phyloP scores from a whole-genome alignment of 92 coral and sea anemone species.

The Zoanthus solanderi region DNA sequence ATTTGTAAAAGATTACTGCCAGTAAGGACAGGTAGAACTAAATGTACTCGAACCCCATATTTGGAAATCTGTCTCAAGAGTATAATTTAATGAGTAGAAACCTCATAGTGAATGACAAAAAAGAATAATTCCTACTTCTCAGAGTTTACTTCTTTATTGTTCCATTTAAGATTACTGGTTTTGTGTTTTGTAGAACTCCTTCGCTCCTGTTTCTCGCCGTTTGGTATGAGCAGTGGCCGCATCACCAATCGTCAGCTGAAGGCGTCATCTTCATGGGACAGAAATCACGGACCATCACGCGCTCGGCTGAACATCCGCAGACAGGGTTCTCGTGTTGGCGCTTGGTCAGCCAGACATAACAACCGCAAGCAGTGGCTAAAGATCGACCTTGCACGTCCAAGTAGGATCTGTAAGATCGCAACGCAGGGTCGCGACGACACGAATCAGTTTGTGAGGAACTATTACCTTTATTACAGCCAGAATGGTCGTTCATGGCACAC shows the following conservation, averaged over 20 bases:
- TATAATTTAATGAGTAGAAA: too few species aligned
- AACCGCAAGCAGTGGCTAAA: constrained; percentile 64
- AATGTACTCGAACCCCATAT: too few species aligned
- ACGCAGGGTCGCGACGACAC: constrained; percentile 72
- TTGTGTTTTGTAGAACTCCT: constrained; percentile 43
- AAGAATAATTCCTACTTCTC: too few species aligned
- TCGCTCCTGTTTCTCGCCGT: constrained; percentile 63
- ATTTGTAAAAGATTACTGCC: too few species aligned
- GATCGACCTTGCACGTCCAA: constrained; percentile 60
- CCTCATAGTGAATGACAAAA: too few species aligned
- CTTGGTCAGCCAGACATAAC: constrained; percentile 68
- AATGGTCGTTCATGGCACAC: constrained; percentile 60
- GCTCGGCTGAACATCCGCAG: constrained; percentile 62
- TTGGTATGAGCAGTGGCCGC: constrained; percentile 63
- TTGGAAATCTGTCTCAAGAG: too few species aligned
- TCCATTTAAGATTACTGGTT: too few species aligned
- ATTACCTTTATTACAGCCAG: constrained; percentile 65
- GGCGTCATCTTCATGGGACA: constrained; percentile 71
- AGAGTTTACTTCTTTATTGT: too few species aligned
- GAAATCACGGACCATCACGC: constrained; percentile 61
- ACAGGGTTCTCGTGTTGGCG: constrained; percentile 57
- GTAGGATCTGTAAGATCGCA: constrained; percentile 64
- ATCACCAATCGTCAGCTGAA: constrained; percentile 58
- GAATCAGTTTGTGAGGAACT: constrained; percentile 68
- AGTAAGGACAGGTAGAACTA: too few species aligned